Percentiles rank a stretch among this genome's conserved stretches.
These are phyloP conservation scores for Rhabditoides inermis DNA, from an alignment of 2,888 invertebrate genomes.

Conservation along the genomic window DNA sequence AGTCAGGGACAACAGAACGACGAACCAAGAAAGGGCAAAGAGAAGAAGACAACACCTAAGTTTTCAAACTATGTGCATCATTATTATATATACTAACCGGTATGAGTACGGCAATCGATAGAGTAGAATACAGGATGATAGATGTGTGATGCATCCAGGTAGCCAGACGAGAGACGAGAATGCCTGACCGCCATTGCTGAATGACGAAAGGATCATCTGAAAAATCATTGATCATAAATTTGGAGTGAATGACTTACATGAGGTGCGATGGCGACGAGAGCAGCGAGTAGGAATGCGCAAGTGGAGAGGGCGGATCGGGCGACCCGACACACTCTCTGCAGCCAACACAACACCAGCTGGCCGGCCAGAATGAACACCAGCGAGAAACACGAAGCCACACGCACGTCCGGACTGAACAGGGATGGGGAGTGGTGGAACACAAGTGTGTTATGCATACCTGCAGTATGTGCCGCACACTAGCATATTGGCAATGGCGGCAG, in stretches of 20 bases:
- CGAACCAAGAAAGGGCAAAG: constrained; percentile 43
- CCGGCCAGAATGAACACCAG: too few relatives aligned
- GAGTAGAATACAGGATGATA: constrained; percentile 43
- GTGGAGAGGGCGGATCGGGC: constrained; percentile 67
- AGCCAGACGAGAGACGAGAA: constrained; percentile 45
- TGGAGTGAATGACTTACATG: constrained; percentile 27
- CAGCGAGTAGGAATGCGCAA: constrained; percentile 70
- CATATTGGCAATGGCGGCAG: constrained; percentile 38
- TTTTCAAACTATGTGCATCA: too few relatives aligned
- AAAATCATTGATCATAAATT: background rate
- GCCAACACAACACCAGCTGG: too few relatives aligned
- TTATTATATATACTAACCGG: too few relatives aligned
- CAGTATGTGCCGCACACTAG: constrained; percentile 37
- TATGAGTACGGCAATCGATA: constrained; percentile 48
- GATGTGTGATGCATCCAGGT: constrained; percentile 46
- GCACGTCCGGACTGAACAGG: too few relatives aligned
- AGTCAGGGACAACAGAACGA: constrained; percentile 42
- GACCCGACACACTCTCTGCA: constrained; percentile 17
- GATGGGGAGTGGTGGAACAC: too few relatives aligned
- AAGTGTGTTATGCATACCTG: too few relatives aligned
- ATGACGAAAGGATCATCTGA: background rate
- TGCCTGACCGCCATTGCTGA: background rate
- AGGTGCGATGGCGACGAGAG: constrained; percentile 53
- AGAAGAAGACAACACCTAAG: constrained; percentile 30
- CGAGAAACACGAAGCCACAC: too few relatives aligned